Conservation (phyloP, 2,888 invertebrate species). For the Erebia ligea region DNA sequence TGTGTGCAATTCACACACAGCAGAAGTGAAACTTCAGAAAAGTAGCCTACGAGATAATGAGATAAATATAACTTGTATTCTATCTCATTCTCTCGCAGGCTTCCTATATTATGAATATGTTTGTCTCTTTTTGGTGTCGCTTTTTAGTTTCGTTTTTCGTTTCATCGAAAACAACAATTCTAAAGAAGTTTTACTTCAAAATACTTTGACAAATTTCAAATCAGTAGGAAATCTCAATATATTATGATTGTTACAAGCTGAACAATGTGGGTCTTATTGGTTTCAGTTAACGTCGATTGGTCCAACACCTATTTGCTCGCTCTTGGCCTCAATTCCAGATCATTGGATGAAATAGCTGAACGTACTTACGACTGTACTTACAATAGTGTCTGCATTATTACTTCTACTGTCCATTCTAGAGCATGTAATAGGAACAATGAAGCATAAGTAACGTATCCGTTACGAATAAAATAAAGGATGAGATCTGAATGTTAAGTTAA, state of each 20-base stretch:
- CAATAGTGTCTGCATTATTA: background rate
- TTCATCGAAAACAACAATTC: too few relatives aligned
- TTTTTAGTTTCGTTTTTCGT: too few relatives aligned
- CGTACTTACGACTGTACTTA: constrained; percentile 23
- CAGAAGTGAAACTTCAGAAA: too few relatives aligned
- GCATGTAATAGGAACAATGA: background rate
- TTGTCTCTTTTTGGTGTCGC: too few relatives aligned
- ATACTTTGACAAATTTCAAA: background rate
- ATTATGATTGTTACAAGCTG: background rate
- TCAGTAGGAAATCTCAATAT: background rate
- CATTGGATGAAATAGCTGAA: constrained; percentile 38
- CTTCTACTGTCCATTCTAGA: background rate
- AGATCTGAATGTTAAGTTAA: background rate
- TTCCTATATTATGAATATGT: too few relatives aligned
- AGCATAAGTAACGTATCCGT: background rate
- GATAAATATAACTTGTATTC: too few relatives aligned
- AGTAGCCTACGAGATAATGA: too few relatives aligned
- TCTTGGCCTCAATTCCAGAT: constrained; percentile 52
- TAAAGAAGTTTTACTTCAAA: too few relatives aligned
- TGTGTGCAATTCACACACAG: too few relatives aligned
- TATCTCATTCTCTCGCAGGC: too few relatives aligned
- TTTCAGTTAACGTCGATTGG: constrained; percentile 33
- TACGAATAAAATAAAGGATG: background rate
- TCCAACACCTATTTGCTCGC: constrained; percentile 41
- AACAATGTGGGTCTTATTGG: constrained; percentile 22